Evolutionary conservation across 2,113 vertebrate genomes (phyloP).

Genomic region (Thinocorus orbignyianus): DNA sequence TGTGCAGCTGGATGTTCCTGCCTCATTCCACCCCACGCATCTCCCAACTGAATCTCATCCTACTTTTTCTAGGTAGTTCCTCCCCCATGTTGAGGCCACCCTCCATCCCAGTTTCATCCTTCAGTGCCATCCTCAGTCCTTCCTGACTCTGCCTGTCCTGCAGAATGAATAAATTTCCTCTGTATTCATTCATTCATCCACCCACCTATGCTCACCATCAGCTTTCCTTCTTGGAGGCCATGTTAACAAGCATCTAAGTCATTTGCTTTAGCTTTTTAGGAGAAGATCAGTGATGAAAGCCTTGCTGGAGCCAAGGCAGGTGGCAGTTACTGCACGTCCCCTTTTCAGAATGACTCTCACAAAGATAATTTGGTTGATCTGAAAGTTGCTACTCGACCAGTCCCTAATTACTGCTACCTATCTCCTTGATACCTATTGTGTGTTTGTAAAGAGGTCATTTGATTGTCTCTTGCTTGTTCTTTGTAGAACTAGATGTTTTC

Average conservation of each 20-base stretch:
- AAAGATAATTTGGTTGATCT: not conserved
- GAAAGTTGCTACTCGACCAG: not conserved
- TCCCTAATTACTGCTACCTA: not conserved
- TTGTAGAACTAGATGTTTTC: not conserved
- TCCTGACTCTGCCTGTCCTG: not conserved
- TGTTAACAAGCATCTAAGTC: not conserved
- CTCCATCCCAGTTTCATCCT: not conserved
- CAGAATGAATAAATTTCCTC: not conserved
- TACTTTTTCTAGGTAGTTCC: not conserved
- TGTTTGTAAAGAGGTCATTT: not conserved
- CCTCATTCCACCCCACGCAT: accelerated
- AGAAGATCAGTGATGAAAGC: not conserved
- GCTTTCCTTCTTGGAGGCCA: not conserved
- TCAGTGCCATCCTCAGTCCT: not conserved
- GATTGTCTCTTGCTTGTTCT: not conserved
- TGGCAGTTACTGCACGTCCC: not conserved
- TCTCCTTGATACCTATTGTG: not conserved
- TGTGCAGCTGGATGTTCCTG: not conserved
- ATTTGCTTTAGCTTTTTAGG: not conserved
- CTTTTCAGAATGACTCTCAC: not conserved
- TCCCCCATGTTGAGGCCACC: not conserved
- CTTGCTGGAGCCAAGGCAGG: not conserved
- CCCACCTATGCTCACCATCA: not conserved
- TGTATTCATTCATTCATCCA: not conserved
- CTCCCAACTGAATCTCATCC: not conserved